These are phyloP conservation scores for Lipophrys pholis DNA, from an alignment of 2,113 vertebrate genomes.

Conservation along the genomic window DNA sequence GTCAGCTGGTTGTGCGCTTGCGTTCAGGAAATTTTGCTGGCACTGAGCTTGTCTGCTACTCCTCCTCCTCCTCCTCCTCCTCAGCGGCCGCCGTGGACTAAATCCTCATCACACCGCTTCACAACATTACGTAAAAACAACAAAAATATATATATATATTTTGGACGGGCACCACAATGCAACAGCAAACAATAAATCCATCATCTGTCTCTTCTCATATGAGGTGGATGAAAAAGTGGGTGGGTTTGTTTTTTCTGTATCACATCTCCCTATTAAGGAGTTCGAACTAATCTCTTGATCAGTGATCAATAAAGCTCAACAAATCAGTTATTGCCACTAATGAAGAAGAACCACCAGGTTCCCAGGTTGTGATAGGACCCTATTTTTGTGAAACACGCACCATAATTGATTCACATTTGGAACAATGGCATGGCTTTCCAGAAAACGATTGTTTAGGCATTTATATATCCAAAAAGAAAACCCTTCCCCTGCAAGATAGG, in stretches of 20 bases:
- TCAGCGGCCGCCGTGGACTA: neutral
- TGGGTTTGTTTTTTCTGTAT: neutral
- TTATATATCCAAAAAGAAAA: no score
- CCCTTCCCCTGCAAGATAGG: no score
- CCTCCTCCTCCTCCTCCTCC: neutral
- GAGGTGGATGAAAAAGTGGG: neutral
- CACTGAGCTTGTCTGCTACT: neutral
- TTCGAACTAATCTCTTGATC: neutral
- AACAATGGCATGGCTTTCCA: no score
- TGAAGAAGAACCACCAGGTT: neutral
- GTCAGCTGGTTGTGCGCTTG: conserved; percentile 52
- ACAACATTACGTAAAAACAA: neutral
- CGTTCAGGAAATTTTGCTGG: conserved; percentile 34
- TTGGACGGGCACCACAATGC: neutral
- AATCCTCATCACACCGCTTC: neutral
- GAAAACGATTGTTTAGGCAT: neutral
- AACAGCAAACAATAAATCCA: conserved; percentile 24
- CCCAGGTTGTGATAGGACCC: neutral
- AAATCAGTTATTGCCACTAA: neutral
- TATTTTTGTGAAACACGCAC: no score
- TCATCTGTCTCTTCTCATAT: conserved; percentile 19
- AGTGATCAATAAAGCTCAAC: no score
- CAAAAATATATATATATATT: neutral
- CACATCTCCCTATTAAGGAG: neutral
- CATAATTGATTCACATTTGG: neutral